These are phyloP conservation scores for Andrena praecox DNA, from an alignment of 2,888 invertebrate genomes.

Conservation along the genomic window DNA sequence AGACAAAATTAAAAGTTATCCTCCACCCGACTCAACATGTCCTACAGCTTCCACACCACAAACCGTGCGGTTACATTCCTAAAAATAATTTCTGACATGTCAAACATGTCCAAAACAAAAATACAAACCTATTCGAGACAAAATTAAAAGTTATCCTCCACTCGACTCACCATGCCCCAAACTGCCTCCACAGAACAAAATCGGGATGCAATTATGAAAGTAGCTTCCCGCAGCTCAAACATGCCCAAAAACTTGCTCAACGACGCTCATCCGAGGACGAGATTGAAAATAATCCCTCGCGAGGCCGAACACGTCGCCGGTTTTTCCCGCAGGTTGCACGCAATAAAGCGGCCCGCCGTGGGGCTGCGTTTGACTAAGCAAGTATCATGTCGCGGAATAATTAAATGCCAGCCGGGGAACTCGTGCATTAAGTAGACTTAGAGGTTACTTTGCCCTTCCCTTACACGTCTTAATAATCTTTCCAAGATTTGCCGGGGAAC, in stretches of 20 bases:
- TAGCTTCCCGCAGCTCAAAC: background rate
- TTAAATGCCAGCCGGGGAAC: slow-evolving; percentile 60
- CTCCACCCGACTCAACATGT: no score
- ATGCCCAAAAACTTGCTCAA: background rate
- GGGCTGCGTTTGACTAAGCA: slow-evolving; percentile 36
- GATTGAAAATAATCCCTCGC: slow-evolving; percentile 16
- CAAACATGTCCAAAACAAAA: no score
- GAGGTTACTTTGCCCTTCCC: slow-evolving; percentile 60
- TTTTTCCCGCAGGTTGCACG: slow-evolving; percentile 11
- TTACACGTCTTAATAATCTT: slow-evolving; percentile 67
- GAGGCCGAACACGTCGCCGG: slow-evolving; percentile 10
- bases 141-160: no score
- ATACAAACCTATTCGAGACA: no score
- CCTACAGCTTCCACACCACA: no score
- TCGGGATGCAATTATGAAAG: background rate
- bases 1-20: no score
- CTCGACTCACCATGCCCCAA: background rate
- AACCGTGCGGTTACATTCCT: no score
- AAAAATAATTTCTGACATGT: no score
- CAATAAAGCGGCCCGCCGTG: slow-evolving; percentile 27
- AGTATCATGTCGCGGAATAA: slow-evolving; percentile 60
- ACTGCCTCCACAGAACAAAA: background rate
- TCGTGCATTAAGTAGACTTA: slow-evolving; percentile 60
- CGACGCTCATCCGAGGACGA: background rate
- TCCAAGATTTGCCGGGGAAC: slow-evolving; percentile 52